Evolutionary conservation across 2,113 vertebrate genomes (phyloP).

Genomic region (Meles meles): DNA sequence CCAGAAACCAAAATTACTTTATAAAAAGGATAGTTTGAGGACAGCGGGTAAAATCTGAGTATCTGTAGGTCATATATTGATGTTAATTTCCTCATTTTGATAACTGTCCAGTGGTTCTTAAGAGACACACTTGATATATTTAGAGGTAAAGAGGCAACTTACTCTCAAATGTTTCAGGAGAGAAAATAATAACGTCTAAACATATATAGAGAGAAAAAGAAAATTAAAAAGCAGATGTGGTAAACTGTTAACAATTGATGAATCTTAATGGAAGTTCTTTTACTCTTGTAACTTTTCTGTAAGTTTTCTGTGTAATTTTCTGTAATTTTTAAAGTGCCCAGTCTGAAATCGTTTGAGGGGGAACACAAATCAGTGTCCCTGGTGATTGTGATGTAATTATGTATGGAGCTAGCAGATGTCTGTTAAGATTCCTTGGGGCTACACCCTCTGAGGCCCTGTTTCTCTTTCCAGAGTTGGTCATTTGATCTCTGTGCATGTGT

Average conservation of each 20-base stretch:
- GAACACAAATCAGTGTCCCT: background rate
- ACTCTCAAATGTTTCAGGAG: background rate
- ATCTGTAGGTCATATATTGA: background rate
- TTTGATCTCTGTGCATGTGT: background rate
- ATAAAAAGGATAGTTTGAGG: background rate
- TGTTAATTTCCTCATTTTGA: constrained; percentile 2
- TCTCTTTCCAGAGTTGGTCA: background rate
- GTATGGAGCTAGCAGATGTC: background rate
- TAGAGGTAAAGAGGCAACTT: background rate
- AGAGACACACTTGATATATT: background rate
- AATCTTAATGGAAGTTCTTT: background rate
- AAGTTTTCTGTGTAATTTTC: constrained; percentile 1
- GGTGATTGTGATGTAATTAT: background rate
- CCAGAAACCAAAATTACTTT: background rate
- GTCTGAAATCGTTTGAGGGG: background rate
- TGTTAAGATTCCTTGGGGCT: background rate
- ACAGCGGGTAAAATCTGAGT: background rate
- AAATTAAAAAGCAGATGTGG: background rate
- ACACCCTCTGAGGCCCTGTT: background rate
- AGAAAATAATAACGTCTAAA: background rate
- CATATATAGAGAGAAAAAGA: background rate
- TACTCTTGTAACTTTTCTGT: background rate
- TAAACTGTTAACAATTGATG: background rate
- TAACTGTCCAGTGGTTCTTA: background rate
- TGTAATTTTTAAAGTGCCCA: background rate